Evolutionary conservation across 2,113 vertebrate species (phyloP), one percentile per base, ranked within the genome.

Genomic region (Perca fluviatilis): DNA sequence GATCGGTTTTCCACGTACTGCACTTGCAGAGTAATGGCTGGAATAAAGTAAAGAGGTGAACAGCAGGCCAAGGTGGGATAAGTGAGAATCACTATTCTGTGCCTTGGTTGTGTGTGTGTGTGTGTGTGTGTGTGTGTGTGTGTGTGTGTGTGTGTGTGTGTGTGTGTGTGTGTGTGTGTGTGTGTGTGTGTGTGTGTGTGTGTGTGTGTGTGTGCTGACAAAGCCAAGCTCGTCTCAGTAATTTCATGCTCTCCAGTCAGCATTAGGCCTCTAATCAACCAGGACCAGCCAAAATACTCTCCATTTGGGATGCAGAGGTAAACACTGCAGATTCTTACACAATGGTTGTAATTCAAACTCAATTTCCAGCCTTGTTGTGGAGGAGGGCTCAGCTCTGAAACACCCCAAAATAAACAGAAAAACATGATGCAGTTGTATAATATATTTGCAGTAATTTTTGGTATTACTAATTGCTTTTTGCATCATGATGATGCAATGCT

Each of bases 201-300:
- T 61, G 27, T 62, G 61, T 14, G 69, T 27, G 54, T 25, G 3
- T 6, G 25, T 36, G 49, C 49, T 71, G 66, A 74, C 60, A 80
- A 80, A 77, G 77, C 74, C 65, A 61, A 73, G 61, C 56, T 65
- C 13, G 19, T 76, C 60, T 80, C 64, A 60, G 62, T 81, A 80
- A 89, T 88, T 85, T 83, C 79, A 88, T 56, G 74, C 61, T 54
- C 80, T 88, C 56, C 68, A 79, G 82, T 83, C 77, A 84, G 69
- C 74, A 88, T 88, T 87, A 84, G 71, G 58, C 61, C 65, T 81
- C 58, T 86, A 82, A 90, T 84, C 64, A 89, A 67, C 47, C 30
- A 15, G 36, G 23, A 40, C 65, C 67, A 84, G 79, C 79, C 73
- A 68, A 79, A 62, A 77, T 76, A 23, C 27, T 19, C 65, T 84